A percentile compares a stretch with the other conserved stretches of the same genome.
Evolutionary conservation across 2,797 vertebrate genomes (phyloP).

Genomic region (Rachycentron canadum): DNA sequence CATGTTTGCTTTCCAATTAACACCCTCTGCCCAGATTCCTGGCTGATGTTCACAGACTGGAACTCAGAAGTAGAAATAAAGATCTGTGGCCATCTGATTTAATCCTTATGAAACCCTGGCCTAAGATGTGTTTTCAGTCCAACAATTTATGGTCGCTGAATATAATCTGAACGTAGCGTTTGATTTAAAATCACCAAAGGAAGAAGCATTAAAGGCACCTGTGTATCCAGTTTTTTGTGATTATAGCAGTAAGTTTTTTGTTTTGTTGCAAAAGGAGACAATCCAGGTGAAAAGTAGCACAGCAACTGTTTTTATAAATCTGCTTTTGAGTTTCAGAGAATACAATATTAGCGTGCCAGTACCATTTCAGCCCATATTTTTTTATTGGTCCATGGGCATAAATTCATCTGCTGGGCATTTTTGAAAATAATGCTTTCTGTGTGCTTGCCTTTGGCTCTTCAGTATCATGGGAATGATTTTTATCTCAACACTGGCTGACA

Average conservation of each 20-base stretch:
- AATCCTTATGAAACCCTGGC: constrained; percentile 30
- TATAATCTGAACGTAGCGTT: constrained; percentile 2
- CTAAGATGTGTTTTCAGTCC: constrained; percentile 16
- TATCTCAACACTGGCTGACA: constrained; percentile 69
- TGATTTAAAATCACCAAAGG: constrained; percentile 13
- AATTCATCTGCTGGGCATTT: constrained; percentile 77
- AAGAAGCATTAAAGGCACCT: constrained; percentile 2
- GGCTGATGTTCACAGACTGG: constrained; percentile 72
- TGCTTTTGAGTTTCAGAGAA: constrained; percentile 86
- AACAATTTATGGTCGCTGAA: constrained; percentile 16
- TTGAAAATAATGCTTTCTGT: constrained; percentile 76
- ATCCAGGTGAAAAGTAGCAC: constrained; percentile 6
- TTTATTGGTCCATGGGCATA: constrained; percentile 70
- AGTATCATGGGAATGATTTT: constrained; percentile 76
- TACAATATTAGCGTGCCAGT: constrained; percentile 53
- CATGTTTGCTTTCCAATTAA: constrained; percentile 74
- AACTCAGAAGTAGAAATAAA: constrained; percentile 84
- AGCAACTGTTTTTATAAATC: constrained; percentile 53
- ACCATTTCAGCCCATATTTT: constrained; percentile 75
- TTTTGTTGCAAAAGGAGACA: constrained; percentile 6
- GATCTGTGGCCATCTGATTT: constrained; percentile 23
- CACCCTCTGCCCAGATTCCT: constrained; percentile 69
- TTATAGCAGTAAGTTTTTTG: background rate
- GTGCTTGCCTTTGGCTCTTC: constrained; percentile 80
- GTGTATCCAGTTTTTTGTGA: constrained; percentile 11